Base-by-base conservation (phyloP, 2,888 invertebrate species). In the Himalopsyche japonica region DNA sequence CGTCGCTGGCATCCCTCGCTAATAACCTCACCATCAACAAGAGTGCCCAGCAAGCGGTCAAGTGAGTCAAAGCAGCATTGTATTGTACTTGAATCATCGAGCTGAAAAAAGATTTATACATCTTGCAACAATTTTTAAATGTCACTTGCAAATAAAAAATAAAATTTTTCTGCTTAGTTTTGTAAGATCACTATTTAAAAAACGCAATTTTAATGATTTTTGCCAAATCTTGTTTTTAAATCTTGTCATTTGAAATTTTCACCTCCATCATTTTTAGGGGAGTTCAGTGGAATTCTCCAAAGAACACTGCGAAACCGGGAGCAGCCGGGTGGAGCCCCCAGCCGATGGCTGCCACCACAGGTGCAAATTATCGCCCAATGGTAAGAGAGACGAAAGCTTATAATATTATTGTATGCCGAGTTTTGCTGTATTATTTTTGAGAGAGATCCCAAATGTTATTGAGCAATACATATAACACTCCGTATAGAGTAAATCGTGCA, bases 1-100 rank as follows among this genome's bases (percentile, higher is more conserved):
- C 97, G 88, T 98, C 98, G 88, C 94, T 98, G 86, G 98, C 98
- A 87, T 96, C 96, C 87, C 93, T 99, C 88, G 98, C 98, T 86
- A 97, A 98, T 92, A 98, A 98, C 91, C 94, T 99, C 88, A 94
- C 95, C 88, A 97, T 97, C 89, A 96, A 97, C 91, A 96, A 96
- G 91, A 95, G 94, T 87, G 93, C 94, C 48, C 91, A 94, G 80
- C 94, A 93, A 79, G 93, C 93, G 88, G 94, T 93, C 86, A 95
- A 96, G 96, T 96, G 91, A 95, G 95, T 94, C 2, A 4, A 64
- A 5, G n/a, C n/a, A n/a, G n/a, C n/a, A 15, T 81, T 32, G 20
- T 0, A 30, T 57, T 32, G 32, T 32, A 32, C 32, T 32, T 32
- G 3, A 32, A 32, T 32, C 32, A 32, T 32, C 6, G 32, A 32